Percentiles rank a stretch among this genome's conserved stretches.
phyloP scores from a whole-genome alignment of 2,113 vertebrate species.

The Petromus typicus region DNA sequence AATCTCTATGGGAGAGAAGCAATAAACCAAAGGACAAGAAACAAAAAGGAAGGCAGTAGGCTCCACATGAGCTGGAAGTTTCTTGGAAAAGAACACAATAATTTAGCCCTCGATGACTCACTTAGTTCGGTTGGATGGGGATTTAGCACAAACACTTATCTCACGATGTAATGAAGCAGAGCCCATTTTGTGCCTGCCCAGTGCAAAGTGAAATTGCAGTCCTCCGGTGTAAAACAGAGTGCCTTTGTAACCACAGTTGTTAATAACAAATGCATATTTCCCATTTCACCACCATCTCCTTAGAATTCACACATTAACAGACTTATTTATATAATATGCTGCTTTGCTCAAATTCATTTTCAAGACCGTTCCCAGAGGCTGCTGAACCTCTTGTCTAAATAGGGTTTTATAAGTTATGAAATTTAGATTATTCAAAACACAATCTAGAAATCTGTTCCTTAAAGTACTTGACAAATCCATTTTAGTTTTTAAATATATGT shows the following conservation, averaged over 20 bases:
- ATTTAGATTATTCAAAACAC: slow-evolving; percentile 61
- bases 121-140: slow-evolving; percentile 54
- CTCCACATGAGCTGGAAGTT: not conserved
- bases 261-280: slow-evolving; percentile 68
- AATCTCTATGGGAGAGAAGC: slow-evolving; percentile 10
- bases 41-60: not conserved
- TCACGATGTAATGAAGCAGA: slow-evolving; percentile 72
- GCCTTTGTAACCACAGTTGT: slow-evolving; percentile 51
- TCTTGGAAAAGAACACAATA: slow-evolving; percentile 51
- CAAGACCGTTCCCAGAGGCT: slow-evolving; percentile 52
- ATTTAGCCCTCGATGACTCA: slow-evolving; percentile 41
- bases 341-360: slow-evolving; percentile 55
- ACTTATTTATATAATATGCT: slow-evolving; percentile 45
- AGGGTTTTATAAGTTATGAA: slow-evolving; percentile 69
- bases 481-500: slow-evolving; percentile 47
- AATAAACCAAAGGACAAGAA: slow-evolving; percentile 23
- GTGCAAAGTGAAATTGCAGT: slow-evolving; percentile 71
- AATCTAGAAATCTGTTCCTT: slow-evolving; percentile 36
- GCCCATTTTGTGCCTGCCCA: slow-evolving; percentile 71
- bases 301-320: slow-evolving; percentile 58
- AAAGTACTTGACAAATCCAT: slow-evolving; percentile 47
- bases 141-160: slow-evolving; percentile 70
- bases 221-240: slow-evolving; percentile 70
- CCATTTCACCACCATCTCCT: slow-evolving; percentile 44
- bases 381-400: slow-evolving; percentile 15